Evolutionary conservation across 2,888 invertebrate genomes (phyloP), one percentile per base, ranked within the genome.

Genomic region (Sphaeridia pumilis): DNA sequence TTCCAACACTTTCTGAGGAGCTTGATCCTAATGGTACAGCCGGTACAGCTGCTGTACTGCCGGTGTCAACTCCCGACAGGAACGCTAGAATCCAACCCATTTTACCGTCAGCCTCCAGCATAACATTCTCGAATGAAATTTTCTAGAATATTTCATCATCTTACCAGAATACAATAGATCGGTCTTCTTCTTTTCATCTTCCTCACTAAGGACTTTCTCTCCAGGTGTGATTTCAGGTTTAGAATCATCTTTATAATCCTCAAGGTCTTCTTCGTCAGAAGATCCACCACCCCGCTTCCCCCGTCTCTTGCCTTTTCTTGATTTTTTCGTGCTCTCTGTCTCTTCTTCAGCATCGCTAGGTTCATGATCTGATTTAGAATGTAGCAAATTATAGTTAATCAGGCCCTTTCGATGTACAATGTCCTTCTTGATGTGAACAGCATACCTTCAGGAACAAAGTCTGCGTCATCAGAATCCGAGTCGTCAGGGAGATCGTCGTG

Each of bases 161-260:
- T 44, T 48, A 59, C 60, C 57, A 22, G 53, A 57, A 55, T 57
- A 61, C 10, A 61, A 41, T 34, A 44, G 24, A 52, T 61, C 59
- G 12, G 56, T 61, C 35, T 57, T 46, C 21, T 48, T 55, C 34
- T 59, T 61, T 43, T 61, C 61, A 10, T 28, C 46, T 31, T 49
- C 55, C 24, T 59, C 59, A 35, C 51, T 45, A 2, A 42, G 45
- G 14, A 44, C 46, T 4, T 17, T 46, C 2, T 35, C 46, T 2
- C 28, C 47, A 3, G 17, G 4, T 7, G 45, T n/a, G n/a, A n/a
- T n/a, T n/a, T n/a, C n/a, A n/a, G n/a, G n/a, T n/a, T n/a, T n/a
- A 42, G 7, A 14, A 45, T 17, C 17, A 44, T 28, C 26, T 45
- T 50, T 17, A 27, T 45, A 41, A 24, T 60, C 59, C 2, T 46